Conservation (phyloP, 2,797 vertebrate species). For the Champsocephalus esox region DNA sequence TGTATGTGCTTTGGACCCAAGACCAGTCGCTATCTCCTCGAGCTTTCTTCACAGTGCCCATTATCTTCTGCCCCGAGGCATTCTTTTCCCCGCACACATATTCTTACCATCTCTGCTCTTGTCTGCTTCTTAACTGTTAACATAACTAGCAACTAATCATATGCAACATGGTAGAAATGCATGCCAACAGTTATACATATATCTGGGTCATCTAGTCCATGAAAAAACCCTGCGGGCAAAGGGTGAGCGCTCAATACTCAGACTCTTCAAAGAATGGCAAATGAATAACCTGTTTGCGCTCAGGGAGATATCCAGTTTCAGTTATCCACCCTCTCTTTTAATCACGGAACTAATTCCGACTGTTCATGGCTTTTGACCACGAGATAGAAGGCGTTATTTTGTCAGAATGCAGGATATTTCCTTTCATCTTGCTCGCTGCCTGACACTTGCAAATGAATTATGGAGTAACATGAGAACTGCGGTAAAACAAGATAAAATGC, state of each 20-base stretch:
- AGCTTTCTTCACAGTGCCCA: slow-evolving; percentile 50
- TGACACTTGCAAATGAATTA: slow-evolving; percentile 52
- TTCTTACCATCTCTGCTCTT: slow-evolving; percentile 41
- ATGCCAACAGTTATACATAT: slow-evolving; percentile 41
- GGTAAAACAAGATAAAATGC: slow-evolving; percentile 28
- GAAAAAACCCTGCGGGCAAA: slow-evolving; percentile 60
- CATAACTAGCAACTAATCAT: slow-evolving; percentile 57
- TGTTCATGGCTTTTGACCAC: slow-evolving; percentile 30
- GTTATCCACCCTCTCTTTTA: slow-evolving; percentile 36
- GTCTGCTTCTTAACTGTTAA: slow-evolving; percentile 45
- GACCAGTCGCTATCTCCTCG: slow-evolving; percentile 43
- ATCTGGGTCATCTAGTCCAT: slow-evolving; percentile 66
- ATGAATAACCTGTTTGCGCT: slow-evolving; percentile 56
- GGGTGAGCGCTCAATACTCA: slow-evolving; percentile 57
- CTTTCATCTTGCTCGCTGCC: slow-evolving; percentile 52
- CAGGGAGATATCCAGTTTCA: slow-evolving; percentile 52
- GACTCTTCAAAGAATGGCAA: slow-evolving; percentile 63
- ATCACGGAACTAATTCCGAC: slow-evolving; percentile 52
- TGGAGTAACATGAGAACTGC: slow-evolving; percentile 44
- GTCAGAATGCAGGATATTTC: slow-evolving; percentile 6
- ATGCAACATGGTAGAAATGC: slow-evolving; percentile 53
- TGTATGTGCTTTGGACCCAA: slow-evolving; percentile 32
- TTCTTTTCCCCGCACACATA: slow-evolving; percentile 34
- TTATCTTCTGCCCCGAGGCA: slow-evolving; percentile 64
- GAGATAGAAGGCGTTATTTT: slow-evolving; percentile 40